phyloP scores from a whole-genome alignment of 2,888 invertebrate genomes.

The Schizaphis graminum region DNA sequence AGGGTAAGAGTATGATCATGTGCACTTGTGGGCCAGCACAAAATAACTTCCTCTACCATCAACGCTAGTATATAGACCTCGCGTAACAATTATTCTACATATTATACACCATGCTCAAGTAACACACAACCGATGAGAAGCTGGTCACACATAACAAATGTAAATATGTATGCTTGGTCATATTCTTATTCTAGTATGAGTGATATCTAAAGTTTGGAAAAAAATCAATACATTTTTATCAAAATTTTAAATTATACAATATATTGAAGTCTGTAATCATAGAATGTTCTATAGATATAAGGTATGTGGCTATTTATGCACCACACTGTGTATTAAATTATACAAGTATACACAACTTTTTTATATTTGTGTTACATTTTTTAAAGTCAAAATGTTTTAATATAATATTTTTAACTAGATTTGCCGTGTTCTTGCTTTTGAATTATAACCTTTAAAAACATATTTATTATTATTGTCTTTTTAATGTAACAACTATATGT shows the following conservation, averaged over 20 bases:
- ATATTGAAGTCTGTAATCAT: neutral
- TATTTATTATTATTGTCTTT: slow-evolving; percentile 36
- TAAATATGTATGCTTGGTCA: neutral
- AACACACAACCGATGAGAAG: neutral
- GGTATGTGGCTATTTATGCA: neutral
- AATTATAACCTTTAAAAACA: slow-evolving; percentile 36
- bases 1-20: neutral
- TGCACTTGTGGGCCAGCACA: neutral
- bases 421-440: slow-evolving; percentile 53
- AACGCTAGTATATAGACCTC: neutral
- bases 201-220: neutral
- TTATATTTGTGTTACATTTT: slow-evolving; percentile 25
- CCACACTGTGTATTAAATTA: slow-evolving; percentile 12
- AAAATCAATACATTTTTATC: neutral
- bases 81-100: neutral
- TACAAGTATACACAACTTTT: neutral
- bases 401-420: slow-evolving; percentile 52
- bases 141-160: neutral
- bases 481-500: slow-evolving; percentile 21
- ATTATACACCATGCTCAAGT: neutral
- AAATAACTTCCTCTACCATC: neutral
- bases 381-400: slow-evolving; percentile 36
- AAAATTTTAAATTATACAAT: neutral
- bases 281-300: neutral
- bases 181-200: neutral